Conservation (phyloP, 2,113 vertebrate genomes). For the Caloenas nicobarica region DNA sequence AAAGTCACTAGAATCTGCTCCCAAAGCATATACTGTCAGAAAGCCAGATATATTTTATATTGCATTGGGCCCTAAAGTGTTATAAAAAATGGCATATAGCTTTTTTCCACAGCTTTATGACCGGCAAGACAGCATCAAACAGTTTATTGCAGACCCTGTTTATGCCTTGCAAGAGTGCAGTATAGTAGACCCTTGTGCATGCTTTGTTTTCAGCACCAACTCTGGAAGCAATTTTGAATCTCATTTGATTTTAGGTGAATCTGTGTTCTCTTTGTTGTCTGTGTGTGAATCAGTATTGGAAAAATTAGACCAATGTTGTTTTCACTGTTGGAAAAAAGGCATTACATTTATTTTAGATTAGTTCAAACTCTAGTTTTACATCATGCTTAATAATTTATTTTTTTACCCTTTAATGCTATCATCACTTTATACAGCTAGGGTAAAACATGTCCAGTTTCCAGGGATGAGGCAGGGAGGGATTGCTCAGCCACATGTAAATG, state of each 20-base stretch:
- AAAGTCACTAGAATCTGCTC: slow-evolving; percentile 48
- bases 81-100: slow-evolving; percentile 70
- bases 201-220: slow-evolving; percentile 40
- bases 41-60: slow-evolving; percentile 30
- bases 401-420: background rate
- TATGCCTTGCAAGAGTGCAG: slow-evolving; percentile 40
- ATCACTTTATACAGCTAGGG: background rate
- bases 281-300: background rate
- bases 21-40: background rate
- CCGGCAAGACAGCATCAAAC: slow-evolving; percentile 22
- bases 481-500: background rate
- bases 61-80: slow-evolving; percentile 73
- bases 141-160: slow-evolving; percentile 64
- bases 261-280: slow-evolving; percentile 39
- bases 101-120: slow-evolving; percentile 49
- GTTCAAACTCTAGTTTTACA: background rate
- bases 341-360: background rate
- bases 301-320: background rate
- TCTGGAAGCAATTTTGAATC: slow-evolving; percentile 30
- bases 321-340: background rate
- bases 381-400: background rate
- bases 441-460: background rate
- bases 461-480: background rate
- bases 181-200: slow-evolving; percentile 35
- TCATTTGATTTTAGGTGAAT: slow-evolving; percentile 44